A percentile compares a stretch with the other conserved stretches of the same genome.
Evolutionary conservation across 2,113 vertebrate species (phyloP).

Genomic region (Coracopsis vasa): DNA sequence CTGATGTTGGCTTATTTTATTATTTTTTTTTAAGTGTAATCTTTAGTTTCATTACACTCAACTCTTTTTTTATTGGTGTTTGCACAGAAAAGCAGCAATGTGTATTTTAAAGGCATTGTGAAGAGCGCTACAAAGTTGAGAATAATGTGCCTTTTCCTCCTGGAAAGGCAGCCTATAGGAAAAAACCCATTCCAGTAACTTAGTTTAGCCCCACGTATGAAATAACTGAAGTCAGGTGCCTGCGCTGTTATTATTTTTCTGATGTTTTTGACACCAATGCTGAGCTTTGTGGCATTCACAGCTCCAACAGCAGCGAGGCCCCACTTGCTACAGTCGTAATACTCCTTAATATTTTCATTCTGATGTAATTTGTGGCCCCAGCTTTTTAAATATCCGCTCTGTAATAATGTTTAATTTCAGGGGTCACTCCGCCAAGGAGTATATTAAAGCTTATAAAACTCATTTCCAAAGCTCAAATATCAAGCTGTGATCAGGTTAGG

Average conservation of each 20-base stretch:
- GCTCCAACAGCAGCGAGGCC: conserved; percentile 78
- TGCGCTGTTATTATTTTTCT: conserved; percentile 90
- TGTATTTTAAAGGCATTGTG: conserved; percentile 50
- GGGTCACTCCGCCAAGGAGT: conserved; percentile 99
- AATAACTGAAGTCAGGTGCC: conserved; percentile 83
- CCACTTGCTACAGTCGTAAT: conserved; percentile 97
- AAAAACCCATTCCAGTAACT: conserved; percentile 82
- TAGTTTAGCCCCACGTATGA: conserved; percentile 88
- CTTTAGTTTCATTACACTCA: conserved; percentile 67
- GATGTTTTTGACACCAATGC: conserved; percentile 87
- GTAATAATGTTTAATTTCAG: conserved; percentile 99
- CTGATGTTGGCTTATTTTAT: conserved; percentile 14
- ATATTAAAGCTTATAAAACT: conserved; percentile 99
- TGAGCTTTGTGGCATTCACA: conserved; percentile 76
- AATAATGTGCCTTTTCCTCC: conserved; percentile 45
- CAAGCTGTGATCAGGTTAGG: conserved; percentile 99
- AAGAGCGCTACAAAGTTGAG: conserved; percentile 58
- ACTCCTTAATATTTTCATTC: conserved; percentile 99
- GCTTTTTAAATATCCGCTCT: conserved; percentile 99
- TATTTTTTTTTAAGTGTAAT: conserved; percentile 26
- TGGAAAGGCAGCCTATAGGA: conserved; percentile 62
- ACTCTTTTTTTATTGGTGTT: conserved; percentile 68
- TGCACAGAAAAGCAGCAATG: conserved; percentile 15
- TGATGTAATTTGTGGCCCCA: conserved; percentile 99
- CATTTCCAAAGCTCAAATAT: conserved; percentile 99